Percentiles rank a stretch among this genome's conserved stretches.
Conservation (phyloP, 2,888 invertebrate genomes). For the Hypercompe scribonia region DNA sequence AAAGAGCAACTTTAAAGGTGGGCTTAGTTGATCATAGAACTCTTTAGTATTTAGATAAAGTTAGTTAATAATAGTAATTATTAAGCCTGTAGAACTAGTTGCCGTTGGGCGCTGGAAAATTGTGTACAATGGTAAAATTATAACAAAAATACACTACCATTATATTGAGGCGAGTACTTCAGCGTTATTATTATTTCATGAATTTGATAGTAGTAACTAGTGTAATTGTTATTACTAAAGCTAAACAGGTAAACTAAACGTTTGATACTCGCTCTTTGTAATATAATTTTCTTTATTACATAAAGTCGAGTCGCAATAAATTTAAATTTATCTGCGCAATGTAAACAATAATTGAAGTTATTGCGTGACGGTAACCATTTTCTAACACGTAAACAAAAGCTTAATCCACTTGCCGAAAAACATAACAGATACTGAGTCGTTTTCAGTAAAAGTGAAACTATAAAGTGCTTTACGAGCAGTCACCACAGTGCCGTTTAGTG, state of each 20-base stretch:
- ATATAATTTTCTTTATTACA: background rate
- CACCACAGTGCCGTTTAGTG: background rate
- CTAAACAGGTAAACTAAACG: background rate
- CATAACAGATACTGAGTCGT: background rate
- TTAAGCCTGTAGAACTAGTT: too few species aligned
- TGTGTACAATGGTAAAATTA: too few species aligned
- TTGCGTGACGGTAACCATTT: background rate
- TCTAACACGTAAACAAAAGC: background rate
- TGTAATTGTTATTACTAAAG: background rate
- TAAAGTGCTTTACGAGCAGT: background rate
- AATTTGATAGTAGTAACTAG: too few species aligned
- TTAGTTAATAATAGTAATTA: too few species aligned
- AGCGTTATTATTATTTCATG: too few species aligned
- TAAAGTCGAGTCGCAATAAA: background rate
- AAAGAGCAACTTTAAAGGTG: too few species aligned
- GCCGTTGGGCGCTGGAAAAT: too few species aligned
- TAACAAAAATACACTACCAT: too few species aligned
- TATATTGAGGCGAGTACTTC: too few species aligned
- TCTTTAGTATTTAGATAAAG: too few species aligned
- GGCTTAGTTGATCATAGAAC: too few species aligned
- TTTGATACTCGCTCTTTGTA: background rate
- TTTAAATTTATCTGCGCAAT: background rate
- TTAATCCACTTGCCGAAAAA: background rate
- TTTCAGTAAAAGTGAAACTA: background rate
- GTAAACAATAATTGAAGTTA: background rate